Base-by-base conservation (phyloP, 2,888 invertebrate genomes). In the Tetropium fuscum region DNA sequence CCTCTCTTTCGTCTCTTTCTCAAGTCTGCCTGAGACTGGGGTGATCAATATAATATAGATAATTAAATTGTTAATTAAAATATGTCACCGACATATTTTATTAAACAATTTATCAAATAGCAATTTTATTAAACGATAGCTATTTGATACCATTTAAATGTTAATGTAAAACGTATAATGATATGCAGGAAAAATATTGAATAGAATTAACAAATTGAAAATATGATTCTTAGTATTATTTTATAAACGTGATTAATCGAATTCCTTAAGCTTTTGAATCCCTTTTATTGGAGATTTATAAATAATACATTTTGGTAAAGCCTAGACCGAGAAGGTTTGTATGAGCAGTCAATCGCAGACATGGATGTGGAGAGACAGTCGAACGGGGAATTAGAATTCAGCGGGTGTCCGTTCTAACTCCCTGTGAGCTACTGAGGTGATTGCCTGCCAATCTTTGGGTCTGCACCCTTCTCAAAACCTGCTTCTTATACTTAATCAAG, bases 361-460 rank as follows among this genome's bases (percentile, higher is more conserved):
- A 49, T 53, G 57, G 45, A 61, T 57, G 48, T 58, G 44, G 45
- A 65, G 36, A 54, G 58, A 51, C 60, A 53, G 56, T 60, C 60
- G 63, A 63, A 53, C 13, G 32, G 60, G 70, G 74, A 78, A 80
- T 81, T 80, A 79, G 79, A 76, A 81, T 81, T 80, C 81, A 77
- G 78, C 78, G 77, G 76, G 78, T 77, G 80, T 81, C 79, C 74
- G 69, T 69, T 72, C 75, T 73, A 79, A 78, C 76, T 78, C 79
- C 77, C 78, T 74, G 75, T 74, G 78, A 80, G 79, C 78, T 76
- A 77, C 75, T 76, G 80, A 77, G 78, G 77, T 79, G 81, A 81
- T 81, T 82, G 80, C 80, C 80, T 82, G 81, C 80, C 81, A 81
- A 81, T 81, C 81, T 80, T 66, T 73, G 67, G 66, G 72, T 70